Evolutionary conservation across 1,140 invertebrate genomes (phyloP).

Genomic region (Drosophila lacertosa): DNA sequence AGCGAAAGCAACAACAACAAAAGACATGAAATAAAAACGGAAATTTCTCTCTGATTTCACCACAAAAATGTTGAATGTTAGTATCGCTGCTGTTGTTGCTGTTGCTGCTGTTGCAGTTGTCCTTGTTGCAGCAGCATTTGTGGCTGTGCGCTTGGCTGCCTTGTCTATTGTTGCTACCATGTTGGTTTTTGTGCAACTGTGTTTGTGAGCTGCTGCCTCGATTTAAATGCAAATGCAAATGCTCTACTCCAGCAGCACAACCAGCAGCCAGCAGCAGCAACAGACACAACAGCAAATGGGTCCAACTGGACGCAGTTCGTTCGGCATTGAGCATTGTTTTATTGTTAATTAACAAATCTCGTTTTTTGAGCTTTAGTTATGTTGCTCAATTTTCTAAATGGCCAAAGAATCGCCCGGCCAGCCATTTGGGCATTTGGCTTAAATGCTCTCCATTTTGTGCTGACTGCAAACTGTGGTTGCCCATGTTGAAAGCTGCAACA

Average conservation of each 20-base stretch:
- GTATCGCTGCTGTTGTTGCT: constrained; percentile 26
- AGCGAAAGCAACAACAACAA: constrained; percentile 57
- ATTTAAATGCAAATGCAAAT: constrained; percentile 82
- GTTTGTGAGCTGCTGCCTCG: constrained; percentile 58
- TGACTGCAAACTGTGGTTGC: constrained; percentile 31
- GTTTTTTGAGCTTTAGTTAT: constrained; percentile 50
- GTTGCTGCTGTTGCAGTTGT: constrained; percentile 44
- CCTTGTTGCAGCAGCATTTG: constrained; percentile 69
- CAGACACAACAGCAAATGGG: constrained; percentile 14
- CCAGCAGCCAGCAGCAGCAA: neutral
- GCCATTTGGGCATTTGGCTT: constrained; percentile 4
- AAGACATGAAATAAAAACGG: constrained; percentile 75
- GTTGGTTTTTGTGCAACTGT: constrained; percentile 52
- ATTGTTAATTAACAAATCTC: constrained; percentile 82
- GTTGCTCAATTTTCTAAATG: constrained; percentile 61
- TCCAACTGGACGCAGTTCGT: constrained; percentile 4
- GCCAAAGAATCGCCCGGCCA: constrained; percentile 34
- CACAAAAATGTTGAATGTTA: constrained; percentile 67
- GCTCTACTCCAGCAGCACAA: constrained; percentile 33
- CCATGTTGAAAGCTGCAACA: constrained; percentile 12
- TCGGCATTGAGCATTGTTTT: constrained; percentile 52
- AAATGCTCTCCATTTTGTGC: constrained; percentile 38
- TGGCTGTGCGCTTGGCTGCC: constrained; percentile 63
- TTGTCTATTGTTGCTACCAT: constrained; percentile 72
- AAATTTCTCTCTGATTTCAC: constrained; percentile 80